These are phyloP conservation scores for Onychomys torridus DNA, from an alignment of 2,797 vertebrate genomes.

Conservation along the genomic window DNA sequence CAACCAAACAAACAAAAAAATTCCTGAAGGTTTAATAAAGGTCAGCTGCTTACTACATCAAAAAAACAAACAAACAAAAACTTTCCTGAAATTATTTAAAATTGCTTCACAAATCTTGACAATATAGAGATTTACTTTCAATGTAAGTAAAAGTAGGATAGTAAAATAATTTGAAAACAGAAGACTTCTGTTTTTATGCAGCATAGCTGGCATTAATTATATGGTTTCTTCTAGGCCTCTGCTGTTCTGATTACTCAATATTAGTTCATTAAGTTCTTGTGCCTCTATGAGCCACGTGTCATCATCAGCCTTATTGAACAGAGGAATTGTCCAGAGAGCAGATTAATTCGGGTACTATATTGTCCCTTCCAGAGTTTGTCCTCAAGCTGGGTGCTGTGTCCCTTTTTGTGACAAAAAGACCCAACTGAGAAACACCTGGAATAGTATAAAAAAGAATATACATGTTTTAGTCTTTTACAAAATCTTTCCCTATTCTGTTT, in stretches of 20 bases:
- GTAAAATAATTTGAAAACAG: not conserved
- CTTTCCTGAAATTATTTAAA: slow-evolving; percentile 28
- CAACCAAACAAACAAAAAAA: no score
- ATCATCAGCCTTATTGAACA: not conserved
- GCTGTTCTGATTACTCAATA: not conserved
- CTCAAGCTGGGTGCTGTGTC: not conserved
- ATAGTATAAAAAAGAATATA: slow-evolving; percentile 15
- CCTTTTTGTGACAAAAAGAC: slow-evolving; percentile 19
- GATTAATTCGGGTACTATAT: not conserved
- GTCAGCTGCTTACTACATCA: no score
- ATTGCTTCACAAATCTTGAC: not conserved
- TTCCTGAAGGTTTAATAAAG: no score
- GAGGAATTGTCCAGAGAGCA: not conserved
- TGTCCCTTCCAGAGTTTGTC: not conserved
- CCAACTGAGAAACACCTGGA: not conserved
- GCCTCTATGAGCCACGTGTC: not conserved
- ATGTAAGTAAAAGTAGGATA: not conserved
- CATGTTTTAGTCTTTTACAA: slow-evolving; percentile 17
- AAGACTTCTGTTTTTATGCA: not conserved
- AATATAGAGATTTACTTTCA: not conserved
- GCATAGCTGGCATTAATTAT: not conserved
- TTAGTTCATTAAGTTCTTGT: not conserved
- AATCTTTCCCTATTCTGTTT: slow-evolving; percentile 43
- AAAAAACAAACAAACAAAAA: no score
- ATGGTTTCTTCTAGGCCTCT: not conserved